Base-by-base conservation (phyloP, 2,888 invertebrate genomes). In the Lithophane ornitopus region DNA sequence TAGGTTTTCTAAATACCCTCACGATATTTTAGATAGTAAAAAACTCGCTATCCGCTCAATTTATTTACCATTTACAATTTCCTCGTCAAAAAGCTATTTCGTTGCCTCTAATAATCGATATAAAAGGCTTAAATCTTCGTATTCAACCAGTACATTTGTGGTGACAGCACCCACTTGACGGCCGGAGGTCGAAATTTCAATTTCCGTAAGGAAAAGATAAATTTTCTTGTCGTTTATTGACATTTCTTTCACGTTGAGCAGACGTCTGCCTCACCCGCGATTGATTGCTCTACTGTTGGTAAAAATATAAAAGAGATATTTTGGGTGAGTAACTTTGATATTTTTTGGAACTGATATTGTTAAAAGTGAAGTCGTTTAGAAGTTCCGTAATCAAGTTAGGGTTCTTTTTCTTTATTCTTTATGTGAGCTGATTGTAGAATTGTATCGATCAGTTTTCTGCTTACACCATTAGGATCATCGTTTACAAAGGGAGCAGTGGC, bases 131-230 rank as follows among this genome's bases (percentile, higher is more conserved):
- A 87, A 87, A 87, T 84, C 75, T 79, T 74, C 62, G 73, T 62
- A 77, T 78, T 80, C 41, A 83, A 62, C 69, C 75, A 78, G 76
- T 77, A 85, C 74, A 77, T 86, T 84, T 85, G 78, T 74, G 74
- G 80, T 82, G 86, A 84, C 78, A 78, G 73, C 54, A 74, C 85
- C 70, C 78, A 88, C 80, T 87, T 81, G 84, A 78, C 72, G 85
- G 80, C 86, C 85, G 89, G 89, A 90, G 91, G 91, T 91, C 89
- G 85, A 92, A 93, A 93, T 93, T 94, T 93, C 94, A 95, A 94
- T 94, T 94, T 94, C 94, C 94, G 88, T 75, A 72, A 84, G 92
- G 92, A 92, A 93, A 89, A 92, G 92, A 94, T 94, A 94, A 93
- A 94, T 93, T 94, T 91, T 90, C 90, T 89, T 89, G 90, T 90